Conservation (phyloP, 35 echinoderm and acorn worm species). For the Nesometra sesokonis region DNA sequence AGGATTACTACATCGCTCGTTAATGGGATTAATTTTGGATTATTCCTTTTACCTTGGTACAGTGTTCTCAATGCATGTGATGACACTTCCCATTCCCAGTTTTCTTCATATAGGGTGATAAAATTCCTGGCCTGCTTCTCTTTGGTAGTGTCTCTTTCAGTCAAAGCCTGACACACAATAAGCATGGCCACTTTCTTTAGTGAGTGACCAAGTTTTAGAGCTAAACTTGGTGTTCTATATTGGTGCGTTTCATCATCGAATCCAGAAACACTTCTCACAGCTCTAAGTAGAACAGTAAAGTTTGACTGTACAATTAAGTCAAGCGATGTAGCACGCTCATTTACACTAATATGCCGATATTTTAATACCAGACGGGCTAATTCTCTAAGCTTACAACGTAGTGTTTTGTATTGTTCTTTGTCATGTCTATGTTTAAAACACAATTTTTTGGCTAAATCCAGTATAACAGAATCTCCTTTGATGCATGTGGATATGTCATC, state of each 20-base stretch:
- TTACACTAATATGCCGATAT: constrained; percentile 24
- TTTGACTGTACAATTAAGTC: constrained; percentile 17
- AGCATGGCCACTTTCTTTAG: constrained; percentile 28
- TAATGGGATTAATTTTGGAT: constrained; percentile 4
- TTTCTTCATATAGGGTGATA: background rate
- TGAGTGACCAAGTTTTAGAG: constrained; percentile 29
- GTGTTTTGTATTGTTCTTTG: constrained; percentile 5
- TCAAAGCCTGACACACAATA: constrained; percentile 19
- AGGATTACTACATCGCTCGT: constrained; percentile 12
- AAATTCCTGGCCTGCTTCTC: constrained; percentile 14
- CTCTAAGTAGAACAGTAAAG: constrained; percentile 5
- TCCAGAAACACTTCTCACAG: constrained; percentile 28
- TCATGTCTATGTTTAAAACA: constrained; percentile 36
- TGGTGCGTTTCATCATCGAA: constrained; percentile 37
- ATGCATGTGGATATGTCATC: too few relatives aligned
- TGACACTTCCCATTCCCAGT: constrained; percentile 53
- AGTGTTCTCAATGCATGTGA: constrained; percentile 58
- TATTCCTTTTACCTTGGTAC: constrained; percentile 31
- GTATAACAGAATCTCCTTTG: constrained; percentile 33
- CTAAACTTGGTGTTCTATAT: constrained; percentile 25
- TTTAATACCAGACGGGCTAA: constrained; percentile 31
- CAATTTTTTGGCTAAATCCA: constrained; percentile 24
- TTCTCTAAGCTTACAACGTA: constrained; percentile 38
- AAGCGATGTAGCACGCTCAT: constrained; percentile 3
- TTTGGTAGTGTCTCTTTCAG: constrained; percentile 5